phyloP scores from a whole-genome alignment of 2,888 invertebrate genomes.

The Choristoneura rosaceana region DNA sequence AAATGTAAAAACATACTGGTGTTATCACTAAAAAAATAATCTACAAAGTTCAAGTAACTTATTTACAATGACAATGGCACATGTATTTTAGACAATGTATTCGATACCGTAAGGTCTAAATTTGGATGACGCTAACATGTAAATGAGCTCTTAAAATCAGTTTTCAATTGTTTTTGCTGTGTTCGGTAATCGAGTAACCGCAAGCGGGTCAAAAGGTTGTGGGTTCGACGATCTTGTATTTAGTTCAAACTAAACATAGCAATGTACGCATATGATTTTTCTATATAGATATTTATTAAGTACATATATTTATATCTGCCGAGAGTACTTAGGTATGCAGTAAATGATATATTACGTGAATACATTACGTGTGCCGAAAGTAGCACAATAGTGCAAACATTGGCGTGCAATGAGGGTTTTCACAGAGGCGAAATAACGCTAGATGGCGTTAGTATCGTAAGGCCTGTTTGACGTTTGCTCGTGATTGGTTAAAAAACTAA shows the following conservation, averaged over 20 bases:
- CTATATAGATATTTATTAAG: no score
- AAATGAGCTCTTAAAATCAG: background rate
- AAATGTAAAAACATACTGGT: slow-evolving; percentile 3
- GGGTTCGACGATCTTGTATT: slow-evolving; percentile 5
- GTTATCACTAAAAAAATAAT: background rate
- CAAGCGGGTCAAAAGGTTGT: slow-evolving; percentile 5
- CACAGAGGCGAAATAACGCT: no score
- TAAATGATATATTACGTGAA: no score
- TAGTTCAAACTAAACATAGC: background rate
- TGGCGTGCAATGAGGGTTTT: no score
- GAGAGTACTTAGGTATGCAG: no score
- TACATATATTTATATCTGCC: no score
- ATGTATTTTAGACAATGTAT: background rate
- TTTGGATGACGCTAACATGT: background rate
- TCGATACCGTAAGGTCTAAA: background rate
- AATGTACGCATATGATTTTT: no score
- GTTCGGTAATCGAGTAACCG: slow-evolving; percentile 1
- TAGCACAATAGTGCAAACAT: no score
- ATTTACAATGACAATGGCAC: background rate
- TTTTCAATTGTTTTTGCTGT: slow-evolving; percentile 6
- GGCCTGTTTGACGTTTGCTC: no score
- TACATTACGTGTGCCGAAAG: no score
- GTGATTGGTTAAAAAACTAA: no score
- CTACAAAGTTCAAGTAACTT: background rate
- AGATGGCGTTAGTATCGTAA: no score